Conservation (phyloP, 2,888 invertebrate genomes). For the Scrobipalpa atriplicella region DNA sequence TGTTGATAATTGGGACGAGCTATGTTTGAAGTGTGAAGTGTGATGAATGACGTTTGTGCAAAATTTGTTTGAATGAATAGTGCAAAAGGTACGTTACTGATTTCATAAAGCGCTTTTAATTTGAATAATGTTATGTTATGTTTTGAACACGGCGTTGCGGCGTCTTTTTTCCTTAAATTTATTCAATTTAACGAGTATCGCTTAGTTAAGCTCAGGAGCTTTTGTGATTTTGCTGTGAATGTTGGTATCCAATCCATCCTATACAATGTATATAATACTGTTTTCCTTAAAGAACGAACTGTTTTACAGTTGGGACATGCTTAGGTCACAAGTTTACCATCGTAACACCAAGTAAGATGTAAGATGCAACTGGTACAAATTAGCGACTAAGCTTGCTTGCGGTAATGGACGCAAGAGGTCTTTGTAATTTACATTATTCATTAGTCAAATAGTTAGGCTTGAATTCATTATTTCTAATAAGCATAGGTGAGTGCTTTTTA, state of each 20-base stretch:
- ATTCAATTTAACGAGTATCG: too few relatives aligned
- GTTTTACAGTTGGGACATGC: neutral
- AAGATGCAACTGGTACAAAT: neutral
- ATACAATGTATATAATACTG: neutral
- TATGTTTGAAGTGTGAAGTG: neutral
- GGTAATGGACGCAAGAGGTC: neutral
- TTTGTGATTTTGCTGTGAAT: too few relatives aligned
- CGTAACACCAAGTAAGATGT: slow-evolving; percentile 5
- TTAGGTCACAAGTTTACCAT: neutral
- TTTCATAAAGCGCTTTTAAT: too few relatives aligned
- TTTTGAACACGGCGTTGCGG: too few relatives aligned
- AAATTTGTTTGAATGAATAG: too few relatives aligned
- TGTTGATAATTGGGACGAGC: neutral
- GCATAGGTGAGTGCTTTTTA: too few relatives aligned
- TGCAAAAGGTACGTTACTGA: too few relatives aligned
- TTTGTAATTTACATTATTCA: neutral
- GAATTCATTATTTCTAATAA: too few relatives aligned
- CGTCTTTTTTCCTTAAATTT: too few relatives aligned
- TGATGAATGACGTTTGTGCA: too few relatives aligned
- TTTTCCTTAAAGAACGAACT: neutral
- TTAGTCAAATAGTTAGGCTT: neutral
- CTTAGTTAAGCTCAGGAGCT: too few relatives aligned
- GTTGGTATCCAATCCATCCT: neutral
- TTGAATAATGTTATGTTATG: too few relatives aligned
- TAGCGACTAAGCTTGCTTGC: slow-evolving; percentile 3